Percentiles rank a stretch among this genome's conserved stretches.
Conservation (phyloP, 2,113 vertebrate species). For the Zapornia atra region DNA sequence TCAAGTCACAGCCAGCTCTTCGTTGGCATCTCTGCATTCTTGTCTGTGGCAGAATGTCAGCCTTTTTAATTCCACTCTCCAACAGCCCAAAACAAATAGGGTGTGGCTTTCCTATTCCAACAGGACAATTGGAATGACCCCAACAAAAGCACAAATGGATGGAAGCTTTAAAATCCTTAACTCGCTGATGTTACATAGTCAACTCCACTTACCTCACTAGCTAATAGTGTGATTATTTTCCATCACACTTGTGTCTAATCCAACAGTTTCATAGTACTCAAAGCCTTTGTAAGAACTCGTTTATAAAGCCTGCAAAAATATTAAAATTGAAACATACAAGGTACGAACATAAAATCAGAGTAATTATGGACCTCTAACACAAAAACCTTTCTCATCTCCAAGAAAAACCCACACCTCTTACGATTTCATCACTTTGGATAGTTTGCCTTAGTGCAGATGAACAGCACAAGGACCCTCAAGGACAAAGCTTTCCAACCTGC, state of each 20-base stretch:
- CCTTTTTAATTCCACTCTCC: neutral
- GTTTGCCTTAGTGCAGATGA: neutral
- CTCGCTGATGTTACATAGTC: neutral
- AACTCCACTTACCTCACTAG: neutral
- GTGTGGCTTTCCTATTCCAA: neutral
- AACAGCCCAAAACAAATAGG: neutral
- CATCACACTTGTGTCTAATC: neutral
- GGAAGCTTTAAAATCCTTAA: neutral
- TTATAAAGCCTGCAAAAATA: neutral
- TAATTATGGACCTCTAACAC: neutral
- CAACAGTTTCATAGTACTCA: neutral
- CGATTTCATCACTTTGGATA: neutral
- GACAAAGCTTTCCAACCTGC: neutral
- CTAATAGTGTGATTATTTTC: neutral
- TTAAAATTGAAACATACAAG: neutral
- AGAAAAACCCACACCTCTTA: neutral
- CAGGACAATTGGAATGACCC: neutral
- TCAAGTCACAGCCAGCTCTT: neutral
- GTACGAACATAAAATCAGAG: neutral
- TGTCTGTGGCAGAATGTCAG: neutral
- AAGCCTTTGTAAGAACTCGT: neutral
- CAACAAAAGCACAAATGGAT: neutral
- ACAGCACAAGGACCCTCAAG: neutral
- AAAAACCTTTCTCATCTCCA: neutral
- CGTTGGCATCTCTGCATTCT: neutral